Conservation (phyloP, 2,797 vertebrate species). For the Cuniculus paca region DNA sequence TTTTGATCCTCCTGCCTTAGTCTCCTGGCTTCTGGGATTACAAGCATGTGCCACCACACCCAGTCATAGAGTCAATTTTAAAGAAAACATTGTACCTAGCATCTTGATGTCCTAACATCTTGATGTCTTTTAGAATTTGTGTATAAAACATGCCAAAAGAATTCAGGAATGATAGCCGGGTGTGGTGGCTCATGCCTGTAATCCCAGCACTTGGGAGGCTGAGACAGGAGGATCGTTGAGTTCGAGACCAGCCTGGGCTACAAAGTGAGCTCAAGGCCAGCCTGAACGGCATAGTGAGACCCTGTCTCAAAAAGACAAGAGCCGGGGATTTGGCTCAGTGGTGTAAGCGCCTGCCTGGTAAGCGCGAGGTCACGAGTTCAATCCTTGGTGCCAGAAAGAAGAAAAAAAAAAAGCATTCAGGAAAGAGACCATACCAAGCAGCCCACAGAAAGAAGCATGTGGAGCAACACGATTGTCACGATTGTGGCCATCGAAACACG, state of each 20-base stretch:
- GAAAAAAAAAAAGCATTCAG: background rate
- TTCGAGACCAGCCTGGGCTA: too few relatives aligned
- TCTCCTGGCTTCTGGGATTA: background rate
- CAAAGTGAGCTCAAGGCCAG: too few relatives aligned
- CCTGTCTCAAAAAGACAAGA: too few relatives aligned
- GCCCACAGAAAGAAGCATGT: conserved; percentile 94
- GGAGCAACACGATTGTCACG: conserved; percentile 91
- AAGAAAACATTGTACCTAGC: conserved; percentile 2
- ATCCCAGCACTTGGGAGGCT: too few relatives aligned
- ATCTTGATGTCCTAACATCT: background rate
- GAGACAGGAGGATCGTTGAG: too few relatives aligned
- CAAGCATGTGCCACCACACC: background rate
- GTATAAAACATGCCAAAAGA: background rate
- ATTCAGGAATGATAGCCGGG: background rate
- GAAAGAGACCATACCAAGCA: conserved; percentile 92
- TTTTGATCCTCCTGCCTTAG: background rate
- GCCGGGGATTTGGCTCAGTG: too few relatives aligned
- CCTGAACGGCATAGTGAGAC: too few relatives aligned
- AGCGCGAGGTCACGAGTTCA: too few relatives aligned
- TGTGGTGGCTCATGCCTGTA: too few relatives aligned
- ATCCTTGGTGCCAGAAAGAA: too few relatives aligned
- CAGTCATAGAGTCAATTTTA: background rate
- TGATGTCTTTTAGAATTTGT: conserved; percentile 3
- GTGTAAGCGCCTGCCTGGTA: too few relatives aligned
- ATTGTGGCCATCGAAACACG: conserved; percentile 91